A percentile compares a stretch with the other conserved stretches of the same genome.
phyloP scores from a whole-genome alignment of 2,888 invertebrate genomes.

The Papilio elwesi region DNA sequence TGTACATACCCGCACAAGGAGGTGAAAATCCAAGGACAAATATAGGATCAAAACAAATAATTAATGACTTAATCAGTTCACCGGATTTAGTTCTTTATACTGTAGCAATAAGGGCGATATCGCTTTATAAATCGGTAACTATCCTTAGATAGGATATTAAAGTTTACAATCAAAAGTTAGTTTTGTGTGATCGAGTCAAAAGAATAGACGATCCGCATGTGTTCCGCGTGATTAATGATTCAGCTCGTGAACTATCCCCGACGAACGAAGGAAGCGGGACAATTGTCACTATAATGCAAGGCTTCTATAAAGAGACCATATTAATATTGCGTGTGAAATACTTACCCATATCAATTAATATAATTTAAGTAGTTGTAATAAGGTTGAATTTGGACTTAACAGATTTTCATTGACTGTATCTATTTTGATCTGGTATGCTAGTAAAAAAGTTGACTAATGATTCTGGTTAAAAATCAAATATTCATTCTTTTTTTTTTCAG shows the following conservation, averaged over 20 bases:
- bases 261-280: slow-evolving; percentile 65
- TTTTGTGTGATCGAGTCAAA: slow-evolving; percentile 73
- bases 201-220: slow-evolving; percentile 71
- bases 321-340: slow-evolving; percentile 41
- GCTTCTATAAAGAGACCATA: slow-evolving; percentile 61
- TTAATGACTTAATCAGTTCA: slow-evolving; percentile 63
- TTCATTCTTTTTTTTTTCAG: slow-evolving; percentile 76
- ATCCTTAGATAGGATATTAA: slow-evolving; percentile 67
- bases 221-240: slow-evolving; percentile 78
- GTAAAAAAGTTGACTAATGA: slow-evolving; percentile 83
- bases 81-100: slow-evolving; percentile 52
- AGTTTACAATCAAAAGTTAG: slow-evolving; percentile 74
- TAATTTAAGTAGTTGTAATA: slow-evolving; percentile 48
- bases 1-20: slow-evolving; percentile 81
- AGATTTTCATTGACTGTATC: slow-evolving; percentile 4
- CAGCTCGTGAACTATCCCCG: slow-evolving; percentile 72
- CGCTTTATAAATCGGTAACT: slow-evolving; percentile 48
- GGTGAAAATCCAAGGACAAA: slow-evolving; percentile 82
- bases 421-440: slow-evolving; percentile 39
- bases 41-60: slow-evolving; percentile 69
- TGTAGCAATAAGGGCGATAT: slow-evolving; percentile 48
- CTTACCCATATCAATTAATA: slow-evolving; percentile 2
- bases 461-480: slow-evolving; percentile 82
- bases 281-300: slow-evolving; percentile 69
- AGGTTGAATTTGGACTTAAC: slow-evolving; percentile 48